phyloP scores from a whole-genome alignment of 1,140 invertebrate species.

The Drosophila pallidifrons region DNA sequence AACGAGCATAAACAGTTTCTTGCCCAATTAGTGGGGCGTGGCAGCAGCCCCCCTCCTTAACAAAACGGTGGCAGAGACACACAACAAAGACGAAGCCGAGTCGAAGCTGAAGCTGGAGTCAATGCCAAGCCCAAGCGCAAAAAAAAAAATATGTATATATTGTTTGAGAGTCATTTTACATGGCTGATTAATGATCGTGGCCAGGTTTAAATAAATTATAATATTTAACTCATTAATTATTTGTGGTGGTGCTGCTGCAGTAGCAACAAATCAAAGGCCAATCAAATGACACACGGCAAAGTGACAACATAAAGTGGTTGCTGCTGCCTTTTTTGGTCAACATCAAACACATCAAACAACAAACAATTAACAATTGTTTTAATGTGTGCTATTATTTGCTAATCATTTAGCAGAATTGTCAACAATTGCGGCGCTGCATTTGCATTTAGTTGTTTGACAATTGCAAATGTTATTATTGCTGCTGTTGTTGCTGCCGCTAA shows the following conservation, averaged over 20 bases:
- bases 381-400: constrained; percentile 52
- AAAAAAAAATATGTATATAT: constrained; percentile 2
- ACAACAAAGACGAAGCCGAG: constrained; percentile 30
- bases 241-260: constrained; percentile 50
- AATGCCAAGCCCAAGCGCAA: constrained; percentile 31
- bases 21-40: constrained; percentile 54
- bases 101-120: neutral
- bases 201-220: constrained; percentile 73
- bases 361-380: constrained; percentile 57
- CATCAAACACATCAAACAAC: constrained; percentile 21
- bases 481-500: constrained; percentile 36
- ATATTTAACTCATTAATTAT: constrained; percentile 77
- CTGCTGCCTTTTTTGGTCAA: constrained; percentile 67
- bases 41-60: constrained; percentile 23
- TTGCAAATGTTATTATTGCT: constrained; percentile 58
- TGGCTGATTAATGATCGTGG: constrained; percentile 70
- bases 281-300: constrained; percentile 62
- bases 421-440: constrained; percentile 34
- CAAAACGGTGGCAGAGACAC: constrained; percentile 36
- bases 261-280: constrained; percentile 69
- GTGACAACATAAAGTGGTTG: constrained; percentile 50
- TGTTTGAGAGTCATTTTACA: constrained; percentile 33
- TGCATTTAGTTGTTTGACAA: constrained; percentile 48
- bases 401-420: constrained; percentile 52
- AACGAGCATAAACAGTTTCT: constrained; percentile 24